Base-by-base conservation (phyloP, 2,888 invertebrate species). In the Himalopsyche kuldschensis region DNA sequence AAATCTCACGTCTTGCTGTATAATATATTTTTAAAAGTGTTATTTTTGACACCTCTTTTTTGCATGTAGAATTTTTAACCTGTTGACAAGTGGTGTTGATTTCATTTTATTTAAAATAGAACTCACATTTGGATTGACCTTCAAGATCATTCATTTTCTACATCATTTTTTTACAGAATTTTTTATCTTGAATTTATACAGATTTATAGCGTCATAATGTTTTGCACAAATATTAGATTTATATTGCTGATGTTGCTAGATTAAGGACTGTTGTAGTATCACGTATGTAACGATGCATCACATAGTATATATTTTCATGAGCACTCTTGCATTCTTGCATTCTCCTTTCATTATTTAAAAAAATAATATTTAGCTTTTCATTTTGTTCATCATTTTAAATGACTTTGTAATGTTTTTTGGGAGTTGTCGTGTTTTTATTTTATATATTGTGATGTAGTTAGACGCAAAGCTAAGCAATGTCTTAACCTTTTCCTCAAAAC, bases 51-150 rank as follows among this genome's bases (percentile, higher is more conserved):
- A 31, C 32, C 31, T 35, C 55, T 48, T 20, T 84, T 83, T 78
- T 86, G 86, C 86, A 86, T 86, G 86, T 80, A 81, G 55, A 75
- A 78, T 76, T 80, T 79, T 82, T 85, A 85, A 86, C 85, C 86
- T 86, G 86, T 86, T 86, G 85, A 84, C 86, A 84, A 82, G 79
- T 84, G 83, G 69, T 83, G 77, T 85, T 85, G 55, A 55, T 55
- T 55, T 55, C 55, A 55, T 55, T 55, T 55, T 55, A 1, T 55
- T 55, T 55, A 55, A 55, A 55, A 55, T 55, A 55, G 55, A 55
- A 55, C 55, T 55, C 55, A 55, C 55, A 55, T 55, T 55, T 55
- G 55, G 55, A 55, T 55, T 55, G 55, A 55, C 55, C 55, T 55
- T 55, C 20, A 55, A 20, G 41, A 41, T 8, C n/a, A 20, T 6